Conservation (phyloP, 2,888 invertebrate species). For the Zygogramma bicolorata region DNA sequence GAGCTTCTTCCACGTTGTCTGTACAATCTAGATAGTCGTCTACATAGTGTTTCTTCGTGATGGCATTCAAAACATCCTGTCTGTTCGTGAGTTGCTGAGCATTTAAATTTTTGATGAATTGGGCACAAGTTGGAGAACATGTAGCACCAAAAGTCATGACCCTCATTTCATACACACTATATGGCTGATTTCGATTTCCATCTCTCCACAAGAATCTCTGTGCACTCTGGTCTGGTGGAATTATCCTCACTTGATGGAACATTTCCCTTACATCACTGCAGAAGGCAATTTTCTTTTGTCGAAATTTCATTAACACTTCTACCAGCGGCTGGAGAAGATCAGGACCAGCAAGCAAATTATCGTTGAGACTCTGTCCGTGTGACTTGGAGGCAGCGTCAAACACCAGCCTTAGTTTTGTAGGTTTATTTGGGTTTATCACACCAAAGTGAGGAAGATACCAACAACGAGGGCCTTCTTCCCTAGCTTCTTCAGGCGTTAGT, state of each 20-base stretch:
- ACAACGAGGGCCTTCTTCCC: not conserved
- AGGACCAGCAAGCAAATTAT: not conserved
- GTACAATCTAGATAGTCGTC: no score
- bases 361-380: not conserved
- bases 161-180: no score
- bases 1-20: no score
- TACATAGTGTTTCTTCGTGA: no score
- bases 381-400: no score
- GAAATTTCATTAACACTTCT: not conserved
- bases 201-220: no score
- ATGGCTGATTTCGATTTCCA: no score
- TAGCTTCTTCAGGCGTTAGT: not conserved
- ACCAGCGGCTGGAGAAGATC: not conserved
- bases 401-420: constrained; percentile 7
- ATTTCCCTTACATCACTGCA: not conserved
- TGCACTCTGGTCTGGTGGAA: not conserved
- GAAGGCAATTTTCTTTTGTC: not conserved
- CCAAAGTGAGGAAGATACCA: constrained; percentile 17
- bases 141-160: no score
- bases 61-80: no score
- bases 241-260: not conserved
- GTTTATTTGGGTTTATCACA: not conserved
- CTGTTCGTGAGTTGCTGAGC: no score
- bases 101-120: no score
- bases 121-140: no score